phyloP scores from a whole-genome alignment of 37 sponge, comb jelly and placozoan species.

The Ianthella basta region DNA sequence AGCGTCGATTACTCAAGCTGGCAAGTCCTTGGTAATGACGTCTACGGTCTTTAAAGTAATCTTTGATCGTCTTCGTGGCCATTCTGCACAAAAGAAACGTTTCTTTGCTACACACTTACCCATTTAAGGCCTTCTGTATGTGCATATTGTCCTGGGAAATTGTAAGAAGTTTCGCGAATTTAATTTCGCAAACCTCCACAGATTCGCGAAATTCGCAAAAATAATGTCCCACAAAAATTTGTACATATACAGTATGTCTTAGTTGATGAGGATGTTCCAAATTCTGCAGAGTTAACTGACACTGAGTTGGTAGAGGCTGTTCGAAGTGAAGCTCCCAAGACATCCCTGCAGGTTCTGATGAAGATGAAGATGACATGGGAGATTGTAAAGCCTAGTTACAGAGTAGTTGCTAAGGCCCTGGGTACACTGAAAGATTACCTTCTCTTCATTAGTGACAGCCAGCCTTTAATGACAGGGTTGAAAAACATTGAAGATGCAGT shows the following conservation, averaged over 20 bases:
- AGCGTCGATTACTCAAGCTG: too few species aligned
- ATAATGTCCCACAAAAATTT: too few species aligned
- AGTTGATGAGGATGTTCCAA: slow-evolving; percentile 20
- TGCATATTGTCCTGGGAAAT: too few species aligned
- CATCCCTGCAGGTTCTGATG: neutral
- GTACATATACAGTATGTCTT: slow-evolving; percentile 23
- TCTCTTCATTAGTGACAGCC: slow-evolving; percentile 26
- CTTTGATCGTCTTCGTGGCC: too few species aligned
- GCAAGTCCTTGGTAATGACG: too few species aligned
- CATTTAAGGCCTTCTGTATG: too few species aligned
- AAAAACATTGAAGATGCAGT: slow-evolving; percentile 19
- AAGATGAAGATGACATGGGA: slow-evolving; percentile 13
- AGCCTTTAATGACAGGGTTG: slow-evolving; percentile 24
- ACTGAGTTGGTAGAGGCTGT: neutral
- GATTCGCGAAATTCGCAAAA: too few species aligned
- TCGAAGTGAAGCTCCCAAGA: slow-evolving; percentile 18
- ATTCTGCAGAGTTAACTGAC: slow-evolving; percentile 15
- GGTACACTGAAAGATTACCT: slow-evolving; percentile 23
- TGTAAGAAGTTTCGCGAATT: too few species aligned
- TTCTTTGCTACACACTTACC: too few species aligned
- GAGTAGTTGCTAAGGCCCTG: slow-evolving; percentile 20
- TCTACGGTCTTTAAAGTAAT: too few species aligned
- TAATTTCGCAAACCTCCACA: too few species aligned
- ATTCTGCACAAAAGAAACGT: too few species aligned
- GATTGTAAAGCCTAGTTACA: slow-evolving; percentile 26